phyloP scores from a whole-genome alignment of 2,888 invertebrate genomes.

The Epinotia demarniana region DNA sequence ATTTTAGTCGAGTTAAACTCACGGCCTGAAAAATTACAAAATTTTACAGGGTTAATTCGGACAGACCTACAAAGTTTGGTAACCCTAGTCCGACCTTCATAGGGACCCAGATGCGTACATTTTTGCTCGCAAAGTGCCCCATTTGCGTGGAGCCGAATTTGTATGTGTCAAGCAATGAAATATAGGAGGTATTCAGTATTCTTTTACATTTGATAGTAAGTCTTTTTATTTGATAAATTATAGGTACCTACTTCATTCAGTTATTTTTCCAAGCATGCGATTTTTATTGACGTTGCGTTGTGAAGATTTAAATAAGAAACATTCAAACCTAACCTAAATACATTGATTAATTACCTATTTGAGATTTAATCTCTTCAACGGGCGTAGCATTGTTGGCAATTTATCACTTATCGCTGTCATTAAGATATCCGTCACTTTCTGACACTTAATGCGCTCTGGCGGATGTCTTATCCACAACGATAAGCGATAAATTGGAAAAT shows the following conservation, averaged over 20 bases:
- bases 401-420: too few relatives aligned
- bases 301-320: too few relatives aligned
- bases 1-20: too few relatives aligned
- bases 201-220: background rate
- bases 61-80: background rate
- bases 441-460: too few relatives aligned
- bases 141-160: conserved; percentile 16
- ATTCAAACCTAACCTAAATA: too few relatives aligned
- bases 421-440: too few relatives aligned
- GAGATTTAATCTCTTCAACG: too few relatives aligned
- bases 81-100: conserved; percentile 11
- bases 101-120: conserved; percentile 16
- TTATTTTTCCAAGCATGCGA: background rate
- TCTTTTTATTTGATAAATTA: conserved; percentile 7
- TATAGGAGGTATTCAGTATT: conserved; percentile 3
- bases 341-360: too few relatives aligned
- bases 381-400: too few relatives aligned
- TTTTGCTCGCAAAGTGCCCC: conserved; percentile 21
- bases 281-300: background rate
- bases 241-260: background rate
- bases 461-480: too few relatives aligned
- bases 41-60: background rate
- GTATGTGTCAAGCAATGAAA: conserved; percentile 6
- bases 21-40: background rate
- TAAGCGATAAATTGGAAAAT: too few relatives aligned